Evolutionary conservation across 2,113 vertebrate genomes (phyloP).

Genomic region (Cygnus buccinator): DNA sequence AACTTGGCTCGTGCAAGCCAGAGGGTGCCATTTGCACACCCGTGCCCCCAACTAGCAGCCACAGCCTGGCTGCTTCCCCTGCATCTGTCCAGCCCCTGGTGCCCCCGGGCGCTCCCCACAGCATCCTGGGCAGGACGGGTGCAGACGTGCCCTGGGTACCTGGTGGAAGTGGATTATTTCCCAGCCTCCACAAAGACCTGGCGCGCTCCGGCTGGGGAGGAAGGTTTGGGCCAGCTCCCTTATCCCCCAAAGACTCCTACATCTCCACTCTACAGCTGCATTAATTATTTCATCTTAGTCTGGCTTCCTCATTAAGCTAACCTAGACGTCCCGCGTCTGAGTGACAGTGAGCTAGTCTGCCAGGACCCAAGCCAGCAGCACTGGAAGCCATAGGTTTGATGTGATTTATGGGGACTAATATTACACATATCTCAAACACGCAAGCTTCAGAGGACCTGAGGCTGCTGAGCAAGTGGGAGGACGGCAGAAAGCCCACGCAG

Average conservation of each 20-base stretch:
- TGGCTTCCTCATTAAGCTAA: constrained; percentile 65
- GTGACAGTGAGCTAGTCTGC: constrained; percentile 10
- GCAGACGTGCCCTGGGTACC: constrained; percentile 2
- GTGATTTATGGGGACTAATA: constrained; percentile 31
- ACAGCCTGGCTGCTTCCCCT: constrained; percentile 17
- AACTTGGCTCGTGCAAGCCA: background rate
- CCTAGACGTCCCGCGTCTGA: background rate
- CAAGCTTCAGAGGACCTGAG: constrained; percentile 38
- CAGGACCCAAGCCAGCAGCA: constrained; percentile 27
- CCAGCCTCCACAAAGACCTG: background rate
- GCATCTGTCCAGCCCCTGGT: background rate
- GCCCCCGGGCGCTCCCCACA: background rate
- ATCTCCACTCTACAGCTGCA: constrained; percentile 53
- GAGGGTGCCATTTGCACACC: background rate
- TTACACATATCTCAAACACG: constrained; percentile 51
- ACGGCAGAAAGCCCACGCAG: background rate
- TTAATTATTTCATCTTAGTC: constrained; percentile 66
- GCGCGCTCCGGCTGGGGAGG: background rate
- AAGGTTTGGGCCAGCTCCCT: constrained; percentile 28
- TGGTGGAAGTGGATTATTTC: constrained; percentile 45
- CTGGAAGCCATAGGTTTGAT: constrained; percentile 28
- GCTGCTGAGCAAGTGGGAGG: background rate
- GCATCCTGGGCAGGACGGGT: background rate
- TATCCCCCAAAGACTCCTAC: constrained; percentile 18
- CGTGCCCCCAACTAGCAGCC: background rate